Conservation (phyloP, 2,113 vertebrate species). For the Podarcis cretensis region DNA sequence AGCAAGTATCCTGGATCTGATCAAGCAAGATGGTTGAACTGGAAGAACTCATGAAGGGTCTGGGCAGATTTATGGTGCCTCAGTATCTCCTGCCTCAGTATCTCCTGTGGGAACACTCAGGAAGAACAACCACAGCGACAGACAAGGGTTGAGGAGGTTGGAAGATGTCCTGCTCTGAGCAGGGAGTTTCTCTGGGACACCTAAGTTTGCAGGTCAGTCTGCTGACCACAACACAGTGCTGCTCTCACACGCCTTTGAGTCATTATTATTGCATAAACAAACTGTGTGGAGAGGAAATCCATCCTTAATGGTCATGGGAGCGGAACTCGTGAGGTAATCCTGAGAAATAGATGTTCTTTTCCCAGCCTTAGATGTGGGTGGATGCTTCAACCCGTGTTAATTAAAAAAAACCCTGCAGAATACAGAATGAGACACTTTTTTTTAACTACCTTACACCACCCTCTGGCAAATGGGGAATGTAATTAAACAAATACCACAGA, state of each 20-base stretch:
- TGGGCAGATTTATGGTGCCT: no score
- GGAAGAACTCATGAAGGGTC: no score
- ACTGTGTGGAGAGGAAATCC: neutral
- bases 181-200: neutral
- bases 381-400: neutral
- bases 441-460: neutral
- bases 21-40: no score
- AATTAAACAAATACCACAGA: constrained; percentile 25
- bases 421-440: neutral
- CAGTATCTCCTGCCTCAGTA: no score
- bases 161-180: no score
- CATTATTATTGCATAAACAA: neutral
- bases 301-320: neutral
- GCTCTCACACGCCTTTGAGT: neutral
- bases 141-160: no score
- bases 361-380: constrained; percentile 11
- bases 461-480: constrained; percentile 8
- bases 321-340: neutral
- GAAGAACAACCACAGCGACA: no score
- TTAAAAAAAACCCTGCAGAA: constrained; percentile 11
- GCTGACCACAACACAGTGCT: neutral
- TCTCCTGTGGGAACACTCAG: no score
- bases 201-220: neutral
- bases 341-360: neutral
- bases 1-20: no score